Evolutionary conservation across 23 tunicate species (phyloP), one percentile per base, ranked within the genome.

Genomic region (Ciona savignyi): DNA sequence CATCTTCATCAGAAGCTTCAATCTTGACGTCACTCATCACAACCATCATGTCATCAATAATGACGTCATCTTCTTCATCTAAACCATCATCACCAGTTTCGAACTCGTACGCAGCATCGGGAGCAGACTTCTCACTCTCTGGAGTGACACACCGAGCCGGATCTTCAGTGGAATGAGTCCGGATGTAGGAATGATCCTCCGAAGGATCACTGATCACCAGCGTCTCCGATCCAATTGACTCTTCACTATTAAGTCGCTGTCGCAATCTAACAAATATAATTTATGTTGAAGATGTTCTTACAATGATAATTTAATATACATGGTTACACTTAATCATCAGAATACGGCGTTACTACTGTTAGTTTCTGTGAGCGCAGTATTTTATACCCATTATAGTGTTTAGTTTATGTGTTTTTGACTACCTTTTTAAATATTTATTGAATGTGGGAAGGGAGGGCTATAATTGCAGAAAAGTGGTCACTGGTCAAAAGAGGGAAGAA

Each of bases 101-200:
- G 72, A 89, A 89, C 74, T 89, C 96, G 74, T 89, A 89, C 27
- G 96, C 96, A 11, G 96, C 96, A 67, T 89, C 96, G 23, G 96
- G 96, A 35, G 96, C 96, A 0, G 96, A 89, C 62, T 89, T 89
- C 23, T 83, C 96, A 62, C 96, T 89, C 30, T 89, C 81, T 27
- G 96, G 96, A 1, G 96, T 68, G 48, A 49, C 33, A 72, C 89
- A 83, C 70, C 96, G 67, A 11, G 63, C 29, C 19, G 6, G 35
- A 6, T 42, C 56, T 6, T 42, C 56, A 6, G 9, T 23, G 15
- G 23, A n/a, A 6, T 42, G 56, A 42, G 56, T 60, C 24, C 71
- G 32, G 49, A 86, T 35, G 87, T 89, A 89, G 66, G 72, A 60
- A 65, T 89, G 96, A 64, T 89, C 96, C 33, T 89, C 83, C 4